Conservation (phyloP, 1,140 invertebrate species). For the Onthophagus taurus region DNA sequence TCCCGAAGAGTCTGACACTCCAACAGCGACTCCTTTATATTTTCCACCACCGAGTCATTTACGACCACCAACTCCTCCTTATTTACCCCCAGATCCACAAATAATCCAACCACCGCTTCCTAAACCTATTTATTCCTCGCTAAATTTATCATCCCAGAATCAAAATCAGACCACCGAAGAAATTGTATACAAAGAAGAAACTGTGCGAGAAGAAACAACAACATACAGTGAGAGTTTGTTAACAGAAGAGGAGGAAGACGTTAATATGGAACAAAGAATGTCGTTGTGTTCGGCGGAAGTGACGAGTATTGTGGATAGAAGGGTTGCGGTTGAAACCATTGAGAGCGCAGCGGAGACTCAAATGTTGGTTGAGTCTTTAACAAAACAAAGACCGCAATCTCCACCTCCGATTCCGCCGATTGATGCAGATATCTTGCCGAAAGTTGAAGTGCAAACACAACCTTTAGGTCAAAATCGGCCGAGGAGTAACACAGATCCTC, state of each 20-base stretch:
- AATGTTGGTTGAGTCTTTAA: slow-evolving; percentile 34
- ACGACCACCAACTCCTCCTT: slow-evolving; percentile 6
- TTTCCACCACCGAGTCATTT: slow-evolving; percentile 33
- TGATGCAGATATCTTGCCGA: background rate
- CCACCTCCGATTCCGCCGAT: slow-evolving; percentile 22
- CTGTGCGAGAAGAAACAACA: too few species aligned
- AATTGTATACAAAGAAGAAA: slow-evolving; percentile 8
- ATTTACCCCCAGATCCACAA: too few species aligned
- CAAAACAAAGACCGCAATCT: slow-evolving; percentile 24
- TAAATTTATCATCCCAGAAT: slow-evolving; percentile 1
- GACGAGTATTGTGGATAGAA: slow-evolving; percentile 26
- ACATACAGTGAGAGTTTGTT: too few species aligned
- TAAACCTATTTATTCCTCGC: background rate
- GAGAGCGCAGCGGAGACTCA: slow-evolving; percentile 35
- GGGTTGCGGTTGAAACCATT: slow-evolving; percentile 32
- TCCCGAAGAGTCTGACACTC: slow-evolving; percentile 31
- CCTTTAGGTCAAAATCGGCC: background rate
- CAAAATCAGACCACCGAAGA: slow-evolving; percentile 16
- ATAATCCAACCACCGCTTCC: too few species aligned
- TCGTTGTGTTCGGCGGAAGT: slow-evolving; percentile 34
- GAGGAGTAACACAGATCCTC: too few species aligned
- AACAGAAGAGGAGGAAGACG: slow-evolving; percentile 18
- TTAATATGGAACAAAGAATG: slow-evolving; percentile 19
- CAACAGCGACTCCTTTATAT: slow-evolving; percentile 33
- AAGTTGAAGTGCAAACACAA: slow-evolving; percentile 9